Evolutionary conservation across 2,797 vertebrate genomes (phyloP).

Genomic region (Acrossocheilus fasciatus): DNA sequence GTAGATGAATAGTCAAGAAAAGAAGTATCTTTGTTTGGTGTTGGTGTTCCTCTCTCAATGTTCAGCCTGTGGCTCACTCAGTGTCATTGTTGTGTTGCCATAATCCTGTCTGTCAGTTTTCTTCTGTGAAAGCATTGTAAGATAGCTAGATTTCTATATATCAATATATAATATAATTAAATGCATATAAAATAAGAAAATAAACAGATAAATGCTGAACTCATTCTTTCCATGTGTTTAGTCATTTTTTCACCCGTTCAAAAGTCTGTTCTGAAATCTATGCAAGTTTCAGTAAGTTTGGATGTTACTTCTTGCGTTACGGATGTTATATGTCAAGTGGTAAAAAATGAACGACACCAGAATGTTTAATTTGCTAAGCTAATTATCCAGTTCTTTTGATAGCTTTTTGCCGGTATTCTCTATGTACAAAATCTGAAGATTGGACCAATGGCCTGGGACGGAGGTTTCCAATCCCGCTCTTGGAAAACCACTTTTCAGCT

Average conservation of each 20-base stretch:
- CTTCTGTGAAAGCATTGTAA: conserved; percentile 71
- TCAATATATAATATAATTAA: conserved; percentile 71
- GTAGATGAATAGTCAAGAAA: background rate
- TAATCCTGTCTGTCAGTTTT: conserved; percentile 58
- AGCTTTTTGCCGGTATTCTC: no score
- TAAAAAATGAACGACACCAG: background rate
- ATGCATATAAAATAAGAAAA: conserved; percentile 69
- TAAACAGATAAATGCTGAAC: conserved; percentile 37
- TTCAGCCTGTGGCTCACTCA: conserved; percentile 67
- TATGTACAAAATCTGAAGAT: no score
- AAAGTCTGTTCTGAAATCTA: background rate
- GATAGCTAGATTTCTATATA: conserved; percentile 63
- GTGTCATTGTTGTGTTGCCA: conserved; percentile 65
- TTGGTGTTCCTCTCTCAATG: conserved; percentile 40
- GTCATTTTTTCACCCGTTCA: background rate
- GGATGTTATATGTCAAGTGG: background rate
- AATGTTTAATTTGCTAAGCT: background rate
- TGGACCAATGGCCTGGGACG: no score
- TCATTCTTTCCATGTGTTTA: background rate
- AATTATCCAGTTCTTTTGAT: no score
- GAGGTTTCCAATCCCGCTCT: background rate
- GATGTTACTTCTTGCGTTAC: background rate
- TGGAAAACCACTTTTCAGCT: no score
- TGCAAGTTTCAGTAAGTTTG: background rate
- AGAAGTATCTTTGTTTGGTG: conserved; percentile 19